phyloP scores from a whole-genome alignment of 1,140 invertebrate species.

The Nylanderia fulva region DNA sequence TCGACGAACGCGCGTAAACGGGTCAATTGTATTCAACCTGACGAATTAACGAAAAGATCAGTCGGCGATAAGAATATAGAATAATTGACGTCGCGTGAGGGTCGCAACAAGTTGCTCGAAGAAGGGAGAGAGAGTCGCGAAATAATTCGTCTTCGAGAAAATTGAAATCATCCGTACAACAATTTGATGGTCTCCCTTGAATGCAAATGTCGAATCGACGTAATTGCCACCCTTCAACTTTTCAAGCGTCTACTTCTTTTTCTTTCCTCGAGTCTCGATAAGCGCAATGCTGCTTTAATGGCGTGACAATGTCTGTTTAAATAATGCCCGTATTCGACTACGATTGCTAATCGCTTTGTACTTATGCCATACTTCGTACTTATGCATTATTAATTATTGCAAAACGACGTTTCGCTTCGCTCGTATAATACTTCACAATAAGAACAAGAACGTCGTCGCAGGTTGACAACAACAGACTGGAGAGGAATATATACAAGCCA shows the following conservation, averaged over 20 bases:
- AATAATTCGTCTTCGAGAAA: no score
- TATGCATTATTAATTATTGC: background rate
- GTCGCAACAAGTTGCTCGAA: background rate
- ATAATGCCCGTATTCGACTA: background rate
- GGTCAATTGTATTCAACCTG: constrained; percentile 27
- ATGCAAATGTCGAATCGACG: background rate
- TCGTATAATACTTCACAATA: background rate
- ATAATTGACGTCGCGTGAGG: background rate
- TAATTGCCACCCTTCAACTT: background rate
- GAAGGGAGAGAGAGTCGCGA: background rate
- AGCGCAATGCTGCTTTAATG: background rate
- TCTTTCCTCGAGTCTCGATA: background rate
- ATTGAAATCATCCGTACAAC: no score
- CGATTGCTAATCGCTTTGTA: background rate
- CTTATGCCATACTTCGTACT: background rate
- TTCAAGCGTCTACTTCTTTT: background rate
- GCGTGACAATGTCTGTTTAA: background rate
- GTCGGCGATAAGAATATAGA: background rate
- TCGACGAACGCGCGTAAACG: background rate
- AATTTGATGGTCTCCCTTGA: no score
- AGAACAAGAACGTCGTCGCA: background rate
- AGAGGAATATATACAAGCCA: background rate
- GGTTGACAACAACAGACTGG: background rate
- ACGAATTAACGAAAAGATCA: constrained; percentile 13
- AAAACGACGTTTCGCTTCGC: background rate